Evolutionary conservation across 2,888 invertebrate genomes (phyloP).

Genomic region (Myathropa florea): DNA sequence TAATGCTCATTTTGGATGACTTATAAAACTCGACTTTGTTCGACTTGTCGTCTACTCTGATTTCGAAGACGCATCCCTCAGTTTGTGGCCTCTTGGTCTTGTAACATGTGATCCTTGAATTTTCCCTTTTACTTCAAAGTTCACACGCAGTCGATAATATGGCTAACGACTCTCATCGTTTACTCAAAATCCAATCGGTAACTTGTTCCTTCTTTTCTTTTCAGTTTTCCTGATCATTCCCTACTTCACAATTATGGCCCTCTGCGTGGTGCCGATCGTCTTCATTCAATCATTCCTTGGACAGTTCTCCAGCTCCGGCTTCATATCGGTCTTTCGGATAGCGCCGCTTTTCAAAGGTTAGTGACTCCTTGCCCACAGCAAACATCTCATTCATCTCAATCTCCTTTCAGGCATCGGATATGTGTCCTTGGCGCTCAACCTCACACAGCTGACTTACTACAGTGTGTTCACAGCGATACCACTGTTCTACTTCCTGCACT

Average conservation of each 20-base stretch:
- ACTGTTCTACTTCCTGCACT: constrained; percentile 87
- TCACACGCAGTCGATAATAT: no score
- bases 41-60: no score
- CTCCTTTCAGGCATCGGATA: constrained; percentile 88
- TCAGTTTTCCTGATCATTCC: constrained; percentile 75
- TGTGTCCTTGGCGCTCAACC: constrained; percentile 88
- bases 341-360: constrained; percentile 93
- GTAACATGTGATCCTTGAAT: no score
- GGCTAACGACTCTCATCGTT: no score
- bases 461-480: constrained; percentile 80
- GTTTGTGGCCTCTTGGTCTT: no score
- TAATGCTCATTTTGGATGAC: no score
- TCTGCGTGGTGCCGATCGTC: constrained; percentile 93
- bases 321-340: constrained; percentile 89
- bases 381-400: neutral
- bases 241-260: constrained; percentile 84
- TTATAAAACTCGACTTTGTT: no score
- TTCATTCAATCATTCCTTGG: constrained; percentile 94
- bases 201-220: neutral
- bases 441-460: constrained; percentile 90
- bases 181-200: no score
- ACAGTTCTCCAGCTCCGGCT: constrained; percentile 91
- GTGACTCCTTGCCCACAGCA: neutral
- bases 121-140: no score
- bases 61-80: no score